phyloP scores from a whole-genome alignment of 2,797 vertebrate genomes.

The Sciurus carolinensis region DNA sequence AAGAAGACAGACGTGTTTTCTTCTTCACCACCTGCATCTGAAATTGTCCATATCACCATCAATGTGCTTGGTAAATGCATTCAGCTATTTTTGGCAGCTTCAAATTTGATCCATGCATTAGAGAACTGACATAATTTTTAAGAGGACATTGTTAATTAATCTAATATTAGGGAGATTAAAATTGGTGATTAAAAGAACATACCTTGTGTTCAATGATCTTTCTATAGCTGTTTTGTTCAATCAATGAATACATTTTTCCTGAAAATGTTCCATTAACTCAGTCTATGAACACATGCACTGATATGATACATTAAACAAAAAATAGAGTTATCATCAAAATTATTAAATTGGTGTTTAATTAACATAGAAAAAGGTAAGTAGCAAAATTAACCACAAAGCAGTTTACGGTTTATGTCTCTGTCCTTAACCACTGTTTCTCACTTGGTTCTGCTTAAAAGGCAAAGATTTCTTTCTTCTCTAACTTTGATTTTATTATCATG shows the following conservation, averaged over 20 bases:
- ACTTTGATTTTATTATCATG: neutral
- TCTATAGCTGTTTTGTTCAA: neutral
- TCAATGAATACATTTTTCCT: neutral
- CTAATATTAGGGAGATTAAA: neutral
- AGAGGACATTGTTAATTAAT: neutral
- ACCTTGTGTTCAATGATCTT: neutral
- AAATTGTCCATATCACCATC: neutral
- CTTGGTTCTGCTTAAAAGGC: neutral
- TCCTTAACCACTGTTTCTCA: neutral
- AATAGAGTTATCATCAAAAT: neutral
- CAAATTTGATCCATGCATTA: neutral
- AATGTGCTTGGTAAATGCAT: neutral
- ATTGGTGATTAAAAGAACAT: neutral
- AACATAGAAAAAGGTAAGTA: neutral
- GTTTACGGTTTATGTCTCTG: neutral
- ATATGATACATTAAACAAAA: neutral
- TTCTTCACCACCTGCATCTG: neutral
- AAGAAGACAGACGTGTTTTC: neutral
- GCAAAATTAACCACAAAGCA: neutral
- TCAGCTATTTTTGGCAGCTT: neutral
- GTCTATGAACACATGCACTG: neutral
- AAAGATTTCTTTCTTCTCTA: neutral
- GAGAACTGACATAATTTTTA: neutral
- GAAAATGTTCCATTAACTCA: neutral
- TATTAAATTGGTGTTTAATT: conserved; percentile 36